These are phyloP conservation scores for Lepidochitona cinerea DNA, from an alignment of 2,888 invertebrate genomes.

Conservation along the genomic window DNA sequence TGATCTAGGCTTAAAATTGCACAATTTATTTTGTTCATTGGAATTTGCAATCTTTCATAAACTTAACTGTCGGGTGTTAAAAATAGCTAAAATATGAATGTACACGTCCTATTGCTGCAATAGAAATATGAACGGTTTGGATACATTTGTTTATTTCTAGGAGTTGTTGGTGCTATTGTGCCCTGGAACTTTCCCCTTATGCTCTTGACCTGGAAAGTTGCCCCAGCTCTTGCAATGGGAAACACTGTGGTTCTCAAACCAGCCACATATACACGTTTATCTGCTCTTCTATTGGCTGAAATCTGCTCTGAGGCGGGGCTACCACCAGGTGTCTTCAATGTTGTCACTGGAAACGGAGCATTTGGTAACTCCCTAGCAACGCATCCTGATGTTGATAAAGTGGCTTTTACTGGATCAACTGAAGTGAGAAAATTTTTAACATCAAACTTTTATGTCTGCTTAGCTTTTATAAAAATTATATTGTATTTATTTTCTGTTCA, in stretches of 20 bases:
- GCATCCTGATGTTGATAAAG: conserved; percentile 69
- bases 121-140: too few species aligned
- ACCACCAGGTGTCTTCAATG: conserved; percentile 72
- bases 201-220: conserved; percentile 72
- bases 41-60: too few species aligned
- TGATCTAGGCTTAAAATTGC: too few species aligned
- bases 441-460: neutral
- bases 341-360: conserved; percentile 68
- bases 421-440: conserved; percentile 57
- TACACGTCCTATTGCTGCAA: too few species aligned
- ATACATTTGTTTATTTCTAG: too few species aligned
- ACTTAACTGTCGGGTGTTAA: too few species aligned
- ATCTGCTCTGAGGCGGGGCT: conserved; percentile 73
- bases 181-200: conserved; percentile 73
- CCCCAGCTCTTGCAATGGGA: conserved; percentile 74
- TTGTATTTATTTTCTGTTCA: neutral
- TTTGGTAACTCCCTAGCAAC: conserved; percentile 65
- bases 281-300: conserved; percentile 72
- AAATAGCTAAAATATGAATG: too few species aligned
- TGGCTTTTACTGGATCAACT: conserved; percentile 71
- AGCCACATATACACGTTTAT: conserved; percentile 70
- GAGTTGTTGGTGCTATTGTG: conserved; percentile 71
- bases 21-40: too few species aligned
- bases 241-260: conserved; percentile 73
- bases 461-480: neutral